Evolutionary conservation across 2,113 vertebrate genomes (phyloP).

Genomic region (Cepphus grylle): DNA sequence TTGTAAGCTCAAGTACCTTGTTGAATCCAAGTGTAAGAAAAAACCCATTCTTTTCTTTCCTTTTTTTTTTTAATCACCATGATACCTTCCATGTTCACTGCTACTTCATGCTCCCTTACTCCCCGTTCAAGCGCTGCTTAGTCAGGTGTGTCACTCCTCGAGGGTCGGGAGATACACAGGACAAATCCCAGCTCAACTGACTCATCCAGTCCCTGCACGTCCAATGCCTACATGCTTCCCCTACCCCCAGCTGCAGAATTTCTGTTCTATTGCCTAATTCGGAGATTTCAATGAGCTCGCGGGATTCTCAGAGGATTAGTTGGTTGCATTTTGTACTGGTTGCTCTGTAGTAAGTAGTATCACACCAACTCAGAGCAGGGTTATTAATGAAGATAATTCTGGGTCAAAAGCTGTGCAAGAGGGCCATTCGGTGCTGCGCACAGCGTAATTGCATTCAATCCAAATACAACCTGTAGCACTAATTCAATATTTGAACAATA

Average conservation of each 20-base stretch:
- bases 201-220: background rate
- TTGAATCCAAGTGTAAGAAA: background rate
- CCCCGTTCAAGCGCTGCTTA: background rate
- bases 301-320: background rate
- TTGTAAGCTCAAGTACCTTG: background rate
- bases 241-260: background rate
- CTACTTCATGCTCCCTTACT: background rate
- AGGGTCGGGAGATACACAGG: background rate
- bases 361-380: background rate
- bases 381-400: constrained; percentile 18
- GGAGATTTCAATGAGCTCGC: background rate
- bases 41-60: accelerated
- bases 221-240: background rate
- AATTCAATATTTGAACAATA: background rate
- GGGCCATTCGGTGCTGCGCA: background rate
- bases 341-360: constrained; percentile 24
- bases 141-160: background rate
- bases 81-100: background rate
- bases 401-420: constrained; percentile 22
- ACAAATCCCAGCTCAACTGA: background rate
- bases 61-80: background rate
- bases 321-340: background rate
- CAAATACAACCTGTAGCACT: background rate
- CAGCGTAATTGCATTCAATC: background rate
- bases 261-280: background rate